Conservation (phyloP, 2,888 invertebrate species). For the Drosophila infuscata region DNA sequence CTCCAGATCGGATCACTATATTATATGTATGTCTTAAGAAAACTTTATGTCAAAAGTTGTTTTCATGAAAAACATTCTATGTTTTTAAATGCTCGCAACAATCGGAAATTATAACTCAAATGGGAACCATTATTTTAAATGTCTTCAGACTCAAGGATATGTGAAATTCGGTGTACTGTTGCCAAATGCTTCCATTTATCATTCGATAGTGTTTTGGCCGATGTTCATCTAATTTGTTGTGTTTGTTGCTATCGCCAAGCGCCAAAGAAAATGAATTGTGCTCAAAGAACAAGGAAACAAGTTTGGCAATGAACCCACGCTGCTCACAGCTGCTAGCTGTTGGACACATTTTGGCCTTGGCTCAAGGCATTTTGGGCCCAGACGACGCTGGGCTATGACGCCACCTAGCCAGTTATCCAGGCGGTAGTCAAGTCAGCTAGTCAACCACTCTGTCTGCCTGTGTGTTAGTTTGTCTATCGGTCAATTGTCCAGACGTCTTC, state of each 20-base stretch:
- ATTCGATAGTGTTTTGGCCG: constrained; percentile 10
- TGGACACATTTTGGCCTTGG: constrained; percentile 4
- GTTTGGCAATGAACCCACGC: constrained; percentile 70
- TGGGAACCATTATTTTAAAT: not conserved
- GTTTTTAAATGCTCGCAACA: too few species aligned
- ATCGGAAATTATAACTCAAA: not conserved
- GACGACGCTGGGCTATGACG: constrained; percentile 53
- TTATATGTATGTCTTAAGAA: too few species aligned
- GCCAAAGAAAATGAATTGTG: constrained; percentile 53
- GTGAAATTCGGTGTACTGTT: not conserved
- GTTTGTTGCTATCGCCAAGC: constrained; percentile 32
- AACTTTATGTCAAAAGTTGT: too few species aligned
- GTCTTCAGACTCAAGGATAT: not conserved
- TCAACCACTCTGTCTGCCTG: not conserved
- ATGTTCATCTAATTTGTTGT: constrained; percentile 49
- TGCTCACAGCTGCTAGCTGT: not conserved
- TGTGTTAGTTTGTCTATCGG: constrained; percentile 9
- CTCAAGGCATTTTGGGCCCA: constrained; percentile 31
- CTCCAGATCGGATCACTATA: too few species aligned
- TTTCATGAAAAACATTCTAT: not conserved
- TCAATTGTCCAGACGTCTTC: constrained; percentile 24
- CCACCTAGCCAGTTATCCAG: constrained; percentile 28
- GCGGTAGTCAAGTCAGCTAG: not conserved
- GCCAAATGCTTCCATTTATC: not conserved
- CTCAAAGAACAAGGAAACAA: constrained; percentile 70